These are phyloP conservation scores for Napeogenes inachia DNA, from an alignment of 2,888 invertebrate genomes.

Conservation along the genomic window DNA sequence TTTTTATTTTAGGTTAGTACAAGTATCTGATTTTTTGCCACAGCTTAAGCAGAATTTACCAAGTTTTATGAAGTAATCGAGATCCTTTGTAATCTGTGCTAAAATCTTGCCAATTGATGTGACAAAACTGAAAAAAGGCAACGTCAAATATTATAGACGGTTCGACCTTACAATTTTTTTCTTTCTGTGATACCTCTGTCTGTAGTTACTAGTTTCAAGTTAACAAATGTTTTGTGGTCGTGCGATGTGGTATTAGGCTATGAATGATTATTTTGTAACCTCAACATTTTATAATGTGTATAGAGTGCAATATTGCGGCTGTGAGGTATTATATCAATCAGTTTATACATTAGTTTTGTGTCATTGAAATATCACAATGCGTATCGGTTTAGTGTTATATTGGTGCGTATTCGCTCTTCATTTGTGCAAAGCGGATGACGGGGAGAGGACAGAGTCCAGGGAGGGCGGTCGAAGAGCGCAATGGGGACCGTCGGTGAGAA, in stretches of 20 bases:
- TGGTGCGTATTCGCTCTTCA: slow-evolving; percentile 74
- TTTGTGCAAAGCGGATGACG: slow-evolving; percentile 69
- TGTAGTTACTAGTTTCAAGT: slow-evolving; percentile 41
- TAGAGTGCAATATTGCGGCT: slow-evolving; percentile 53
- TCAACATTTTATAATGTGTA: slow-evolving; percentile 66
- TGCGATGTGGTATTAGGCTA: slow-evolving; percentile 63
- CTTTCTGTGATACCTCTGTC: slow-evolving; percentile 53
- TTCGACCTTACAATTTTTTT: slow-evolving; percentile 27
- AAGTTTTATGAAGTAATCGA: not conserved
- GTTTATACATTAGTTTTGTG: slow-evolving; percentile 61
- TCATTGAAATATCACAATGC: slow-evolving; percentile 72
- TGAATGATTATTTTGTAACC: slow-evolving; percentile 43
- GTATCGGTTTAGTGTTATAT: slow-evolving; percentile 72
- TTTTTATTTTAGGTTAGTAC: not conserved
- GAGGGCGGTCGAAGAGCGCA: slow-evolving; percentile 64
- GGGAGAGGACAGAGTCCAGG: slow-evolving; percentile 65
- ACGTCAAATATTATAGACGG: slow-evolving; percentile 24
- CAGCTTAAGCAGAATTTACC: not conserved
- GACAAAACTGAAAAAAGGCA: slow-evolving; percentile 7
- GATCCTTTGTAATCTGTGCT: slow-evolving; percentile 12
- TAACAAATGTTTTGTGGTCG: slow-evolving; percentile 46
- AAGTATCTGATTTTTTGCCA: not conserved
- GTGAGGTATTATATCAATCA: slow-evolving; percentile 54
- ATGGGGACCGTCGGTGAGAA: slow-evolving; percentile 63
- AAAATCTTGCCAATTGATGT: slow-evolving; percentile 19